These are phyloP conservation scores for Campylomormyrus numenius DNA, from an alignment of 2,113 vertebrate species.

Conservation along the genomic window DNA sequence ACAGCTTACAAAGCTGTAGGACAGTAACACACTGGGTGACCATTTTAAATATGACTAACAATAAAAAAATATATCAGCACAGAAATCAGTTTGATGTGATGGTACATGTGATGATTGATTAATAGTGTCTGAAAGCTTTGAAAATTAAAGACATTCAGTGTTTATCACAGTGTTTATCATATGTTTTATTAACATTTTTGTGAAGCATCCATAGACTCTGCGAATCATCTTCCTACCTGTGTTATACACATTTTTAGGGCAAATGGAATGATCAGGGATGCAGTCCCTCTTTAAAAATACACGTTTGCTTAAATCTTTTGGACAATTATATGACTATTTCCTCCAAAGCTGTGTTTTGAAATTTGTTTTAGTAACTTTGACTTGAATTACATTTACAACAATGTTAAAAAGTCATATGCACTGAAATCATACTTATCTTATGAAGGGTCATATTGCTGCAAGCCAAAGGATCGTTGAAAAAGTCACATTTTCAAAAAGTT, in stretches of 20 bases:
- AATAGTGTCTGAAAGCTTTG: neutral
- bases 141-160: neutral
- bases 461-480: neutral
- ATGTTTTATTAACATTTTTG: neutral
- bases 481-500: neutral
- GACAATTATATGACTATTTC: neutral
- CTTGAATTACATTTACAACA: neutral
- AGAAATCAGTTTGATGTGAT: neutral
- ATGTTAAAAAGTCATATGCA: neutral
- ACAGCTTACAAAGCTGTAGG: neutral
- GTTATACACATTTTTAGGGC: neutral
- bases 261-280: neutral
- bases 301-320: neutral
- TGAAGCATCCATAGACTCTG: neutral
- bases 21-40: neutral
- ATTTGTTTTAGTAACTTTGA: neutral
- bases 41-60: neutral
- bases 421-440: neutral
- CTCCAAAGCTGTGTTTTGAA: neutral
- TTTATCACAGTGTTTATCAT: neutral
- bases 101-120: neutral
- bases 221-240: neutral
- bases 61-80: neutral
- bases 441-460: neutral
- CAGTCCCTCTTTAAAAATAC: neutral